Conservation (phyloP, 92 coral and sea anemone genomes). For the Ricordea florida region DNA sequence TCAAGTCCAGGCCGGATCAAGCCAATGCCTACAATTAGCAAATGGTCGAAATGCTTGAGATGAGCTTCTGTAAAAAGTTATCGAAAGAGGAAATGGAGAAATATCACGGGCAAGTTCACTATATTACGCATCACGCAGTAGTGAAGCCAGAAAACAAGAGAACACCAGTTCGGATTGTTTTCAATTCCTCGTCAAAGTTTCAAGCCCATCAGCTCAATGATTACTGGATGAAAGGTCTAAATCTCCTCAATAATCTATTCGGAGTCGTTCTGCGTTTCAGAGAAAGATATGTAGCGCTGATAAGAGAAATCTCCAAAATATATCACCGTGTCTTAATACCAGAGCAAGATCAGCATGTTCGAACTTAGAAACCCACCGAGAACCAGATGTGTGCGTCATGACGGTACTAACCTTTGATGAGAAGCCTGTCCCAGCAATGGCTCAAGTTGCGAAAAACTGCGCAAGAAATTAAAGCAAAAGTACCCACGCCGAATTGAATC, state of each 20-base stretch:
- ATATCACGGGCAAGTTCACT: background rate
- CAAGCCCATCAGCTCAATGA: background rate
- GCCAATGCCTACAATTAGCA: background rate
- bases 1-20: background rate
- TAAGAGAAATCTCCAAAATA: constrained; percentile 56
- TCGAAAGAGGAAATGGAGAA: no score
- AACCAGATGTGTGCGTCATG: no score
- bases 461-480: no score
- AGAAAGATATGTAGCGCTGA: constrained; percentile 42
- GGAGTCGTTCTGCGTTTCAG: constrained; percentile 53
- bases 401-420: no score
- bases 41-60: background rate
- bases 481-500: no score
- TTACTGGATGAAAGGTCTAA: constrained; percentile 18
- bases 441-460: no score
- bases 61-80: background rate
- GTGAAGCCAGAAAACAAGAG: no score
- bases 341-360: constrained; percentile 50
- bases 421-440: no score
- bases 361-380: background rate
- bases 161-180: constrained; percentile 25
- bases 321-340: constrained; percentile 55
- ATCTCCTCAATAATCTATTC: background rate
- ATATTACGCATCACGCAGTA: background rate
- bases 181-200: background rate